phyloP scores from a whole-genome alignment of 2,888 invertebrate species.

The Agriotes lineatus region DNA sequence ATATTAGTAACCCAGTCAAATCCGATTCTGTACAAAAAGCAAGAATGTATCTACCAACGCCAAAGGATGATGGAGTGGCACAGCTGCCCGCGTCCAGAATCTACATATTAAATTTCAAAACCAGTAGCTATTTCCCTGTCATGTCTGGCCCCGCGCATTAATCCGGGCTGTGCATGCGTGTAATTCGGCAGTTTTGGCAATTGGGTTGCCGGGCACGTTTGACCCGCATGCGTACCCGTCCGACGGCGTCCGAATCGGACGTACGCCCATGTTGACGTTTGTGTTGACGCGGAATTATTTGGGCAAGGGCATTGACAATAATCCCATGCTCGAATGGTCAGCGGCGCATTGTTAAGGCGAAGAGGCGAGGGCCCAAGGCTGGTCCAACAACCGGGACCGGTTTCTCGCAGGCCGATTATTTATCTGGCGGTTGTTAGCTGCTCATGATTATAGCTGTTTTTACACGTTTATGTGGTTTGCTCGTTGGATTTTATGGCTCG shows the following conservation, averaged over 20 bases:
- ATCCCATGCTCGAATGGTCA: slow-evolving; percentile 34
- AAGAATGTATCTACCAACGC: not conserved
- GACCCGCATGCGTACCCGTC: not conserved
- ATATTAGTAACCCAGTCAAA: not conserved
- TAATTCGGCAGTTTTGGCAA: slow-evolving; percentile 14
- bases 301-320: slow-evolving; percentile 37
- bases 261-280: slow-evolving; percentile 6
- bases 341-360: slow-evolving; percentile 30
- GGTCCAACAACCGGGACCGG: slow-evolving; percentile 55
- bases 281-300: slow-evolving; percentile 22
- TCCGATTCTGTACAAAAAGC: not conserved
- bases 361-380: slow-evolving; percentile 33
- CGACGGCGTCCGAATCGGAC: not conserved
- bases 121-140: slow-evolving; percentile 52
- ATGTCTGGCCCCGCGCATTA: slow-evolving; percentile 26
- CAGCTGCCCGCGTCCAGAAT: slow-evolving; percentile 35
- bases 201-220: slow-evolving; percentile 14
- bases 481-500: slow-evolving; percentile 64
- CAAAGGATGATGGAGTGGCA: slow-evolving; percentile 16
- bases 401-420: slow-evolving; percentile 63
- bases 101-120: slow-evolving; percentile 52
- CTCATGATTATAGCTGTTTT: slow-evolving; percentile 66
- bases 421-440: slow-evolving; percentile 65
- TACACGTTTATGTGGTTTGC: slow-evolving; percentile 66
- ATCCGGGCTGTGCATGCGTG: slow-evolving; percentile 8